phyloP scores from a whole-genome alignment of 1,140 invertebrate species.

The Anthonomus grandis region DNA sequence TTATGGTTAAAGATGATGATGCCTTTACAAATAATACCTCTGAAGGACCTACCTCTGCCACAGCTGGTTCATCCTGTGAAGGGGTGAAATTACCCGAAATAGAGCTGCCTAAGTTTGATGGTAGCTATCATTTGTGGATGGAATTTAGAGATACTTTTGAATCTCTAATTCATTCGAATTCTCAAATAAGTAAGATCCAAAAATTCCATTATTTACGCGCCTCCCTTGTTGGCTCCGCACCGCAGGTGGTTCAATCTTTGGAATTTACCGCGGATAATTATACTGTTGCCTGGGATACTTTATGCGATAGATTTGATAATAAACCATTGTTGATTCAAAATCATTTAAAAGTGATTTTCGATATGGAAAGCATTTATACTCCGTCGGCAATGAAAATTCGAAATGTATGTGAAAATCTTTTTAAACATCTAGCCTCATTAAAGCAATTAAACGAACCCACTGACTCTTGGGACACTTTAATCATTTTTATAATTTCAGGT shows the following conservation, averaged over 20 bases:
- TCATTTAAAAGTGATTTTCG: slow-evolving; percentile 14
- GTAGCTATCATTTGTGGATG: no score
- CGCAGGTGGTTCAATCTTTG: slow-evolving; percentile 33
- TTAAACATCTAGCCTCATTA: neutral
- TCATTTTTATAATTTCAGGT: no score
- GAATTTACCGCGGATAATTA: slow-evolving; percentile 36
- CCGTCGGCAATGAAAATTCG: neutral
- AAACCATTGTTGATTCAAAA: slow-evolving; percentile 24
- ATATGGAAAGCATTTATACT: neutral
- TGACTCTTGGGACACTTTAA: no score
- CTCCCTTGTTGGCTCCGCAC: slow-evolving; percentile 34
- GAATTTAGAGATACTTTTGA: no score
- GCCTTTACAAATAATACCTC: neutral
- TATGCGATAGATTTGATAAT: slow-evolving; percentile 40
- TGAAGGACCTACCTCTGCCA: neutral
- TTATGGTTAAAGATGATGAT: no score
- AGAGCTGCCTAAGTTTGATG: slow-evolving; percentile 24
- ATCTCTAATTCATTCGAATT: no score
- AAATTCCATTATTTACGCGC: slow-evolving; percentile 37
- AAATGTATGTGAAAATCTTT: no score
- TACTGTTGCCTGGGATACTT: slow-evolving; percentile 33
- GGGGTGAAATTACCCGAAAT: neutral
- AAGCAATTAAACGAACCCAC: no score
- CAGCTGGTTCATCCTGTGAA: neutral
- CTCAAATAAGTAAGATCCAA: no score